A percentile compares a stretch with the other conserved stretches of the same genome.
phyloP scores from a whole-genome alignment of 2,888 invertebrate species.

The Oeneis ivallda region DNA sequence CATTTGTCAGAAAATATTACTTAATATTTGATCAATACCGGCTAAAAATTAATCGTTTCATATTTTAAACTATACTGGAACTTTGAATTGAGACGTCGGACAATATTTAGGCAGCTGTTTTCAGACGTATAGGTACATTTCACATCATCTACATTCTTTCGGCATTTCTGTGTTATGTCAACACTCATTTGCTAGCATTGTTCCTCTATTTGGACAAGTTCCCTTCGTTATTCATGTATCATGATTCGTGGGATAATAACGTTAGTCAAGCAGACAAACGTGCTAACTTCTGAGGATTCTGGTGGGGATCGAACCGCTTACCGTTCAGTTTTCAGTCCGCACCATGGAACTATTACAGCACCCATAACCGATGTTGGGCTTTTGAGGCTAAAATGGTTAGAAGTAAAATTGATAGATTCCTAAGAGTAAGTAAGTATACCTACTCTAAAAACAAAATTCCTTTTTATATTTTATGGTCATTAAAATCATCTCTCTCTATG shows the following conservation, averaged over 20 bases:
- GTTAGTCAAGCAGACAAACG: not conserved
- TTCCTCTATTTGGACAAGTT: constrained; percentile 21
- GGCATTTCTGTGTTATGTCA: constrained; percentile 42
- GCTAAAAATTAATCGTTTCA: constrained; percentile 11
- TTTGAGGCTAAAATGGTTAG: too few species aligned
- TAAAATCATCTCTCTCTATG: too few species aligned
- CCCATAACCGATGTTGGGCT: too few species aligned
- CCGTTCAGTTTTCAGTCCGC: too few species aligned
- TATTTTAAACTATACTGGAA: not conserved
- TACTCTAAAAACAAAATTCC: too few species aligned
- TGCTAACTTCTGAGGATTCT: too few species aligned
- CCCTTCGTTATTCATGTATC: constrained; percentile 5
- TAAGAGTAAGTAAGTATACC: too few species aligned
- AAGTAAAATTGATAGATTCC: too few species aligned
- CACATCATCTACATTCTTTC: constrained; percentile 35
- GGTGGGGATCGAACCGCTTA: too few species aligned
- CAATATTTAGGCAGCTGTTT: constrained; percentile 44
- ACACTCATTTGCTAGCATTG: constrained; percentile 38
- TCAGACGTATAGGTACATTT: constrained; percentile 37
- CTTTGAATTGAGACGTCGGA: constrained; percentile 42
- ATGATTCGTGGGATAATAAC: constrained; percentile 9
- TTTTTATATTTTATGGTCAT: too few species aligned
- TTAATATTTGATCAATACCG: constrained; percentile 7
- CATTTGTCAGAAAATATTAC: not conserved
- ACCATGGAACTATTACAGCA: too few species aligned